These are phyloP conservation scores for Volucella inflata DNA, from an alignment of 2,888 invertebrate species.

Conservation along the genomic window DNA sequence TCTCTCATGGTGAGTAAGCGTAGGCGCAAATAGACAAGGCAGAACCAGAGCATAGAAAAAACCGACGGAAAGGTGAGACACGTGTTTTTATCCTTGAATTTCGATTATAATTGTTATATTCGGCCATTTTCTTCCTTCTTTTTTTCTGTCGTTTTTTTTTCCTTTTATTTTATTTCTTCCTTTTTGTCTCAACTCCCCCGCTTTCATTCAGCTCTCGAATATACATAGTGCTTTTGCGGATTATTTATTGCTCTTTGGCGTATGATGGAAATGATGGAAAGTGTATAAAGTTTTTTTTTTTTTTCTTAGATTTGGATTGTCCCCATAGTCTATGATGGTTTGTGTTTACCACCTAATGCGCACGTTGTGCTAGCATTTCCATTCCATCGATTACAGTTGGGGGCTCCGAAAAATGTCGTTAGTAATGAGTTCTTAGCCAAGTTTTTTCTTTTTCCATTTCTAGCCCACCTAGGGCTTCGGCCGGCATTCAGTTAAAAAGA, in stretches of 20 bases:
- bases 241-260: conserved; percentile 43
- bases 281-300: neutral
- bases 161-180: conserved; percentile 17
- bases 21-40: conserved; percentile 49
- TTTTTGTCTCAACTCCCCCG: neutral
- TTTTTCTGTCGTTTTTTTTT: conserved; percentile 13
- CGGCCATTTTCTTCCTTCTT: conserved; percentile 42
- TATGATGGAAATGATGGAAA: conserved; percentile 35
- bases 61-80: conserved; percentile 38
- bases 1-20: too few relatives aligned
- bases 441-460: neutral
- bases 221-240: conserved; percentile 23
- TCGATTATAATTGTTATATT: conserved; percentile 60
- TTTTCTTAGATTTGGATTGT: neutral
- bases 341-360: neutral
- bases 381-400: conserved; percentile 40
- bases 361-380: neutral
- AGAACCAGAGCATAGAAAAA: conserved; percentile 14
- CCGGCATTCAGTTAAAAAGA: conserved; percentile 1
- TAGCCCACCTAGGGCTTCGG: too few relatives aligned
- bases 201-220: neutral
- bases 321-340: neutral
- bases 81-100: conserved; percentile 57
- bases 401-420: conserved; percentile 14
- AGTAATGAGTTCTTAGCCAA: conserved; percentile 16